Percentiles rank a stretch among this genome's conserved stretches.
Conservation (phyloP, 2,797 vertebrate species). For the Clamator glandarius region DNA sequence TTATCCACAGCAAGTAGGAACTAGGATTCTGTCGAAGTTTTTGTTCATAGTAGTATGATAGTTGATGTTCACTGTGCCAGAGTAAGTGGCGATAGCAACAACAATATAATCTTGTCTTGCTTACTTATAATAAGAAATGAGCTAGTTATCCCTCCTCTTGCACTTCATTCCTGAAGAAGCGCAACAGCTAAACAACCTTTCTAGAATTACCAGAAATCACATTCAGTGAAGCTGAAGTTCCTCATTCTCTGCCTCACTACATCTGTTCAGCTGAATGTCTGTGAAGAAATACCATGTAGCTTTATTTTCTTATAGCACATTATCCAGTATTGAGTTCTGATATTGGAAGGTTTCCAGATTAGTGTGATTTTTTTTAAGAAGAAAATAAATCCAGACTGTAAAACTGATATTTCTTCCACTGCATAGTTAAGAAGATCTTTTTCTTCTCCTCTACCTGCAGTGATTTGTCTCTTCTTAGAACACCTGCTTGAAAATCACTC, state of each 20-base stretch:
- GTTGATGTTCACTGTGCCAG: background rate
- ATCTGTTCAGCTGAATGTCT: background rate
- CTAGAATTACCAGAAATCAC: background rate
- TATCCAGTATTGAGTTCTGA: background rate
- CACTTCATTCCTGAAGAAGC: background rate
- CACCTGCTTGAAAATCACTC: background rate
- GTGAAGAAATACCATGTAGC: background rate
- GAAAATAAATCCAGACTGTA: background rate
- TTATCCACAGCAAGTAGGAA: background rate
- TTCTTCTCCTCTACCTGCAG: background rate
- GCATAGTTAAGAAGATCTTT: background rate
- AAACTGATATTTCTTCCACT: background rate
- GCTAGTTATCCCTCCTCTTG: background rate
- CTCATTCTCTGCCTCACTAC: background rate
- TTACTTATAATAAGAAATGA: background rate
- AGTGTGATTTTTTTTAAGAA: background rate
- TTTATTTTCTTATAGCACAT: background rate
- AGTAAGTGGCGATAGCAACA: background rate
- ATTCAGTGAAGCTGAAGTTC: background rate
- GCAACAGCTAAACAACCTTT: background rate
- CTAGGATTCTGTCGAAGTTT: background rate
- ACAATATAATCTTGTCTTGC: background rate
- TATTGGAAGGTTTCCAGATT: background rate
- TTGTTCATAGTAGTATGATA: background rate
- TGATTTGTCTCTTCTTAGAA: background rate